Evolutionary conservation across 1,140 invertebrate species (phyloP).

Genomic region (Drosophila bocqueti): DNA sequence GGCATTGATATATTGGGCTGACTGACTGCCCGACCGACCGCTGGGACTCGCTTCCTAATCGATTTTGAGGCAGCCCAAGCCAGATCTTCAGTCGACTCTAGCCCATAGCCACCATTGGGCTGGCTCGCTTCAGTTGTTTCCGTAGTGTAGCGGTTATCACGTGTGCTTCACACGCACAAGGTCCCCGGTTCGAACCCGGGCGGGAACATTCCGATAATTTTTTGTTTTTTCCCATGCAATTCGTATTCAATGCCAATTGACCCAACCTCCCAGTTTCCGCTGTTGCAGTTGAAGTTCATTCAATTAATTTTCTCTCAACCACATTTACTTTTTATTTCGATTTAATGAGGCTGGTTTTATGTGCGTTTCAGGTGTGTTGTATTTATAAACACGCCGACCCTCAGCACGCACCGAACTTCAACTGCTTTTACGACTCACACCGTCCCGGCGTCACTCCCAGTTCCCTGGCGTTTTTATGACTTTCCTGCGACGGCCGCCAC

Average conservation of each 20-base stretch:
- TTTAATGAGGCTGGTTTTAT: constrained; percentile 71
- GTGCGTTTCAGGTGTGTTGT: constrained; percentile 62
- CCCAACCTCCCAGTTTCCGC: constrained; percentile 1
- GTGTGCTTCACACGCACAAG: constrained; percentile 89
- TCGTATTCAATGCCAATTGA: constrained; percentile 15
- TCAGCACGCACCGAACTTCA: constrained; percentile 59
- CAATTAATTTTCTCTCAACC: constrained; percentile 31
- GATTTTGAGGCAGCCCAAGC: background rate
- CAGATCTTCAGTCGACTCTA: constrained; percentile 11
- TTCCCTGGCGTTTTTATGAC: constrained; percentile 58
- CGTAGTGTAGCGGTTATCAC: constrained; percentile 87
- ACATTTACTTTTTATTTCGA: constrained; percentile 48
- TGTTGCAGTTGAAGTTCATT: constrained; percentile 1
- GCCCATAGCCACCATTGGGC: background rate
- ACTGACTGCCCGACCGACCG: background rate
- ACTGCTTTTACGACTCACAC: constrained; percentile 62
- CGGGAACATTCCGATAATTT: constrained; percentile 85
- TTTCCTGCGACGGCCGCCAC: constrained; percentile 37
- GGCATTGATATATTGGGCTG: constrained; percentile 56
- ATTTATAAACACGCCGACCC: constrained; percentile 73
- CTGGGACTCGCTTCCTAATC: constrained; percentile 35
- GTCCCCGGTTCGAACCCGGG: constrained; percentile 89
- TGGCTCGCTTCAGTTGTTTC: constrained; percentile 41
- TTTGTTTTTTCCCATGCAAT: constrained; percentile 15
- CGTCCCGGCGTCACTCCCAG: constrained; percentile 42